Percentiles rank a stretch among this genome's conserved stretches.
Conservation (phyloP, 2,797 vertebrate genomes). For the Artibeus lituratus region DNA sequence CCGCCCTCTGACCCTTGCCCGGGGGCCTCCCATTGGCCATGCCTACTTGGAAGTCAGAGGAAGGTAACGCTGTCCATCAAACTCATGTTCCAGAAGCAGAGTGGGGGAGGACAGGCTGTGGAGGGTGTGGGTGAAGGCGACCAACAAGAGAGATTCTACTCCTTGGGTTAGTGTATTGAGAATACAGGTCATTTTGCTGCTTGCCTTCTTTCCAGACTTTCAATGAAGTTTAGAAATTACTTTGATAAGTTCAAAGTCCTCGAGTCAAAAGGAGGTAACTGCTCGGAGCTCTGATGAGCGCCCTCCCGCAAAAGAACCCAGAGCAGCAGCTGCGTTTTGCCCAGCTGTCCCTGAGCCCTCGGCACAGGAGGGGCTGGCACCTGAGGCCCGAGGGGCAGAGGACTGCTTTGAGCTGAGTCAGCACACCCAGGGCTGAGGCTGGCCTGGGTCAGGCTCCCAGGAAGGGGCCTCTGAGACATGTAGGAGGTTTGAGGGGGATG, state of each 20-base stretch:
- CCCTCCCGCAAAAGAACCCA: background rate
- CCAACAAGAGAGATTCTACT: background rate
- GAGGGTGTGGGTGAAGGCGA: background rate
- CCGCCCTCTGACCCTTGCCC: no score
- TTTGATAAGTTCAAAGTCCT: background rate
- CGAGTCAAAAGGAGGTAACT: background rate
- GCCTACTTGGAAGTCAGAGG: background rate
- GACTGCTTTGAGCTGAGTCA: background rate
- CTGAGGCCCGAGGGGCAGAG: background rate
- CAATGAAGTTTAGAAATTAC: background rate
- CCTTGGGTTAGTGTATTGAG: background rate
- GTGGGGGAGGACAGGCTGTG: background rate
- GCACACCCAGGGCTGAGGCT: background rate
- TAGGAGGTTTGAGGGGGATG: background rate
- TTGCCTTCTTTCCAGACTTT: background rate
- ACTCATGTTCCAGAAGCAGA: background rate
- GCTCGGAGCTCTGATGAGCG: background rate
- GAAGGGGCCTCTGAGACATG: background rate
- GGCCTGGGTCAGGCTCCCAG: background rate
- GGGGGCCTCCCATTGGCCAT: background rate
- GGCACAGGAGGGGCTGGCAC: background rate
- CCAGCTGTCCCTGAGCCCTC: background rate
- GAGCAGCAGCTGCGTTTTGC: background rate
- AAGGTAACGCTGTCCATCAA: background rate
- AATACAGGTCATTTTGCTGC: background rate